Base-by-base conservation (phyloP, 2,797 vertebrate genomes). In the Danio aesculapii region DNA sequence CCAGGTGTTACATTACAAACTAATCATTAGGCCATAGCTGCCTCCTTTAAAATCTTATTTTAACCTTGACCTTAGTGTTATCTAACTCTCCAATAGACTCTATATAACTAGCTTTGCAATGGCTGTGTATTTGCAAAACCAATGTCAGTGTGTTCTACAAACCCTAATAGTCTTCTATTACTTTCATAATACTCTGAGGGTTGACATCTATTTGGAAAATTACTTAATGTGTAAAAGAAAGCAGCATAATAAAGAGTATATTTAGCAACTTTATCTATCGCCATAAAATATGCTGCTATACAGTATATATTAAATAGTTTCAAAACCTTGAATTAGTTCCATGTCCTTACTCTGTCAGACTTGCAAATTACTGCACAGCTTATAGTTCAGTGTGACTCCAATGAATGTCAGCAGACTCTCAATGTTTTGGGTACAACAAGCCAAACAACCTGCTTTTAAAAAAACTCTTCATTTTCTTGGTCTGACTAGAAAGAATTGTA, bases 321-420 rank as follows among this genome's bases (percentile, higher is more conserved):
- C 6, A 66, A n/a, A 61, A 61, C n/a, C 43, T 61, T 61, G 44
- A 59, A 12, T 16, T 68, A 39, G 43, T 59, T 50, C 12, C 6
- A 3, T 43, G 47, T 71, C 57, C 30, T 62, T 71, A 12, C 16
- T 52, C 5, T 46, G 14, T 77, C 53, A 21, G 21, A 43, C 44
- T 68, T 73, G 43, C n/a, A 50, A 70, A 43, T 46, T 44, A n/a
- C 57, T 69, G 53, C 68, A 30, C 5, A 21, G 43, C 43, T 21
- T 0, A 1, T 7, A 30, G 58, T 41, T 50, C 14, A 59, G 8
- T 19, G 4, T 69, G 53, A 70, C 30, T 61, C 21, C 69, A 77
- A 80, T 76, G 41, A 75, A 75, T 77, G 80, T 81, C 79, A 80
- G 73, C 72, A 63, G 73, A 67, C 72, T 46, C 55, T 57, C 68